These are phyloP conservation scores for Atta cephalotes DNA, from an alignment of 1,140 invertebrate species.

Conservation along the genomic window DNA sequence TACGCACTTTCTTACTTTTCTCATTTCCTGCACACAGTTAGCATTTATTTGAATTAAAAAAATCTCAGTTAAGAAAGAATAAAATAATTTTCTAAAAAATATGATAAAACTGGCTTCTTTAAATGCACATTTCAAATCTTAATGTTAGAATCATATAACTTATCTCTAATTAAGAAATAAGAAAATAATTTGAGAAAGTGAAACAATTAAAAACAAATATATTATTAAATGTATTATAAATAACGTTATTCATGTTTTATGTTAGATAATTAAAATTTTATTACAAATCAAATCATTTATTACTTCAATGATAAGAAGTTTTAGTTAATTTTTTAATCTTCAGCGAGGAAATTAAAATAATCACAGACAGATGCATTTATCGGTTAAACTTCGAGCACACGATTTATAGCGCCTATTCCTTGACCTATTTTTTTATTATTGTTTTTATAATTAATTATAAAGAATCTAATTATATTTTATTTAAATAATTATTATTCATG, in stretches of 20 bases:
- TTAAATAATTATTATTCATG: background rate
- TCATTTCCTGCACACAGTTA: too few relatives aligned
- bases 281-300: too few relatives aligned
- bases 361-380: too few relatives aligned
- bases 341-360: too few relatives aligned
- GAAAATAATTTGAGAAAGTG: background rate
- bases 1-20: slow-evolving; percentile 4
- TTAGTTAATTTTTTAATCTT: too few relatives aligned
- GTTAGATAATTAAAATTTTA: too few relatives aligned
- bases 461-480: too few relatives aligned
- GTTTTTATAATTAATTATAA: too few relatives aligned
- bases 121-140: background rate
- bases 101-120: background rate
- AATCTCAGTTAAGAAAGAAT: background rate
- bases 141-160: background rate
- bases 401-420: too few relatives aligned
- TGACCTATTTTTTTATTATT: too few relatives aligned
- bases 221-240: background rate
- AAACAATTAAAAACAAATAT: background rate
- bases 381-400: too few relatives aligned
- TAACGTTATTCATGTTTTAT: background rate
- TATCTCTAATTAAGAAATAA: background rate
- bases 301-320: too few relatives aligned
- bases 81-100: background rate
- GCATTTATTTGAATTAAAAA: background rate